Base-by-base conservation (phyloP, 2,113 vertebrate genomes). In the Anarrhichthys ocellatus region DNA sequence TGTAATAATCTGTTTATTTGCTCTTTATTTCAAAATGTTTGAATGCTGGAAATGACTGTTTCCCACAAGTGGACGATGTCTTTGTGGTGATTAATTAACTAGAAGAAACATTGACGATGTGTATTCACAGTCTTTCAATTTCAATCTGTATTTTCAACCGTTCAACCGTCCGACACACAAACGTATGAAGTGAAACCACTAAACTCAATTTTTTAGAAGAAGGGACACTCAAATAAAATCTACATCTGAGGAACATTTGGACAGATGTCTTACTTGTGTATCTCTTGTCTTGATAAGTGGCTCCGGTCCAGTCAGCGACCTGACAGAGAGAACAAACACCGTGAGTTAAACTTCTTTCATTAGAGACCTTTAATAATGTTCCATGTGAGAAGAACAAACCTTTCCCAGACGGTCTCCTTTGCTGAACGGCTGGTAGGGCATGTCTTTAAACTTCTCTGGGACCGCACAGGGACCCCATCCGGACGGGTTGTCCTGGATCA, bases 341-440 rank as follows among this genome's bases (percentile, higher is more conserved):
- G 0, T 71, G 0, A 90, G 40, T 0, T 34, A 58, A 66, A 40
- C 34, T 4, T 73, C 1, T 5, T n/a, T 9, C 8, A 18, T 11
- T 1, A 0, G 0, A 44, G 2, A 40, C 7, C 9, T 3, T 2
- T 10, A 54, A 18, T 20, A 50, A 50, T 20, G 8, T 0, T 6
- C 22, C 1, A 11, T 0, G 22, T 0, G 4, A 65, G 11, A 44
- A 13, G 4, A 4, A 44, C 77, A 52, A 90, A 99, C 98, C 97
- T 99, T 99, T 59, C 98, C 98, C 42, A 99, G 95, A 9, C 98
- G 96, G 78, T 99, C 98, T 85, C 98, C 98, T 92, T 99, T 99
- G 86, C 98, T 99, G 94, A 99, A 99, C 0, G 98, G 98, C 94
- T 99, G 98, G 92, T 99, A 99, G 0, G 98, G 98, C 98, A 99